Percentiles rank a stretch among this genome's conserved stretches.
Conservation (phyloP, 2,797 vertebrate genomes). For the Parotocinclus haroldoi region DNA sequence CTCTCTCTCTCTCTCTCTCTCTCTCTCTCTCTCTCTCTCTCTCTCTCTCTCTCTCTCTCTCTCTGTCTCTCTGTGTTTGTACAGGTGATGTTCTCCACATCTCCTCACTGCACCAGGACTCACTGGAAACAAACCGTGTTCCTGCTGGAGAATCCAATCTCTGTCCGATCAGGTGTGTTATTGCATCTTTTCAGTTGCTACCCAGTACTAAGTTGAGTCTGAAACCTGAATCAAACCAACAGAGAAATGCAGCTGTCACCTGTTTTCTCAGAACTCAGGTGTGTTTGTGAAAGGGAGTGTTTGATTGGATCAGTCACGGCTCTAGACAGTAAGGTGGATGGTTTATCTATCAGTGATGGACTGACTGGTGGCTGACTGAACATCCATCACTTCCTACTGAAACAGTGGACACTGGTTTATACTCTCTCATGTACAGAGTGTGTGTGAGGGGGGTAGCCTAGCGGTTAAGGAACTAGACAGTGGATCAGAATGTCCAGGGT, state of each 20-base stretch:
- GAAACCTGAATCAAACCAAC: no score
- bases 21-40: conserved; percentile 64
- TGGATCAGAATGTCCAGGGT: no score
- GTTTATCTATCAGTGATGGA: conserved; percentile 62
- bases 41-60: conserved; percentile 71
- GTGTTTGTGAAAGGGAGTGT: conserved; percentile 19
- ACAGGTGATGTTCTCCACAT: conserved; percentile 90
- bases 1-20: conserved; percentile 65
- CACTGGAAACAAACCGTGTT: conserved; percentile 96
- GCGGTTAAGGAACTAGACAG: no score
- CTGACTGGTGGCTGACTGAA: conserved; percentile 53
- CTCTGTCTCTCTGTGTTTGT: background rate
- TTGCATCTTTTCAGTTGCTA: no score
- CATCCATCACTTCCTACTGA: conserved; percentile 26
- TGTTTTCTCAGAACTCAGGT: background rate
- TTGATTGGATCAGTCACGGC: no score
- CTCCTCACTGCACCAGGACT: conserved; percentile 81
- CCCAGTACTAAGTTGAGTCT: no score
- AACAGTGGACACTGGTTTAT: no score
- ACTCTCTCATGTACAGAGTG: no score
- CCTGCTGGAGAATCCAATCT: conserved; percentile 82
- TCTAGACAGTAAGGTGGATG: conserved; percentile 51
- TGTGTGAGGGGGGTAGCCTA: no score
- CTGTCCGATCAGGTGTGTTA: conserved; percentile 79
- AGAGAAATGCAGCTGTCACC: no score